Evolutionary conservation across 1,140 invertebrate genomes (phyloP).

Genomic region (Matsumurasca onukii): DNA sequence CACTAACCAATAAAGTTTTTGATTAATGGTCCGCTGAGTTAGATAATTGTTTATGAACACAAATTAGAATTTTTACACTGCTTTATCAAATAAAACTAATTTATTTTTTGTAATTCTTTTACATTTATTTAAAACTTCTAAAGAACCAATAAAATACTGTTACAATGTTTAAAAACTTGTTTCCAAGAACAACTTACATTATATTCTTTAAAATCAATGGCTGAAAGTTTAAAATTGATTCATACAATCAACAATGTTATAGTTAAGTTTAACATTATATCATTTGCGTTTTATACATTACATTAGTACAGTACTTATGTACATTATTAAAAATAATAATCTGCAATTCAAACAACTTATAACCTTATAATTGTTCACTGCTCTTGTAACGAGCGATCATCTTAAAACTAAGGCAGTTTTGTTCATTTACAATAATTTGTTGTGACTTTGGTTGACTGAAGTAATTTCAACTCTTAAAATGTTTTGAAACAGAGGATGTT

Average conservation of each 20-base stretch:
- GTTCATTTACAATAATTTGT: not conserved
- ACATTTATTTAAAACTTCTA: too few relatives aligned
- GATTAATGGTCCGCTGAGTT: too few relatives aligned
- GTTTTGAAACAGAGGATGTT: too few relatives aligned
- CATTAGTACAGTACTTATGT: too few relatives aligned
- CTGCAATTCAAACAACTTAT: not conserved
- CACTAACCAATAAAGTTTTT: too few relatives aligned
- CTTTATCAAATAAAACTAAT: too few relatives aligned
- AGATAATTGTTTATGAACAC: too few relatives aligned
- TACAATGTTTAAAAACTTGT: too few relatives aligned
- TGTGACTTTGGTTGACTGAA: not conserved
- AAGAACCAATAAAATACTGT: too few relatives aligned
- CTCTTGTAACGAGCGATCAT: not conserved
- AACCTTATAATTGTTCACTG: not conserved
- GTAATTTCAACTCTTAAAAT: too few relatives aligned
- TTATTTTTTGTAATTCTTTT: too few relatives aligned
- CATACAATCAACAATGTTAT: constrained; percentile 15
- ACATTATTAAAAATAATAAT: constrained; percentile 18
- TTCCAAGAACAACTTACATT: not conserved
- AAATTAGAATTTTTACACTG: too few relatives aligned
- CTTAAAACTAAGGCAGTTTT: constrained; percentile 27
- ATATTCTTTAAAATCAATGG: not conserved
- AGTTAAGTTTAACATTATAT: constrained; percentile 14
- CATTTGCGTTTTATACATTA: constrained; percentile 7
- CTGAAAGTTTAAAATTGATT: not conserved